Evolutionary conservation across 2,113 vertebrate genomes (phyloP), one percentile per base, ranked within the genome.

Genomic region (Hydrolagus affinis): DNA sequence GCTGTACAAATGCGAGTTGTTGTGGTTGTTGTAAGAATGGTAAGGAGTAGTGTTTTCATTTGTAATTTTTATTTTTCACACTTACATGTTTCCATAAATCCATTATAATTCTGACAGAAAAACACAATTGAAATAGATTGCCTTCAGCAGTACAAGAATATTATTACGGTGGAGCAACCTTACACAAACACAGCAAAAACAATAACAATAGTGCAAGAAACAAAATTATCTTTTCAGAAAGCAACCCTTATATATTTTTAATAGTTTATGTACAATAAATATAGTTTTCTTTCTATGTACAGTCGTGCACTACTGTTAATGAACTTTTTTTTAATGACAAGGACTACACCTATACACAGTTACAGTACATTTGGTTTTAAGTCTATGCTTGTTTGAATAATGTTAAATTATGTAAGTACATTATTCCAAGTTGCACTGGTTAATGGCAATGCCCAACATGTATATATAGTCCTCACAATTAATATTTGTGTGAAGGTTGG

Each of bases 11-110:
- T 44, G 6, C 44, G 6, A 3, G 44, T 44, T 44, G 44, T 44
- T 44, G 44, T 44, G 44, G 44, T 44, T 44, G 44, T 44, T 6
- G 1, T 17, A 83, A 83, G 28, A 83, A 66, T 68, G 78, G 60
- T 17, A 23, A 68, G 32, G 3, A 64, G 19, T 32, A 3, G 64
- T 9, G 72, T 17, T 75, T n/a, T 83, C 25, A 83, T 83, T 83
- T 83, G 62, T 66, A 30, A 89, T 91, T 94, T 93, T 95, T 94
- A 92, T 95, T 95, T n/a, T 90, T 89, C 89, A 93, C 89, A 92
- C 87, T 59, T 73, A 90, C 89, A 89, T 89, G 88, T 90, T 95
- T 90, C 89, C 90, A 94, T 95, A 96, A 93, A 94, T 93, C 90
- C 90, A 92, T 92, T 92, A 90, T 70, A 88, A 87, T 91, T 86